These are phyloP conservation scores for Campoplex nolae DNA, from an alignment of 2,888 invertebrate genomes.

Conservation along the genomic window DNA sequence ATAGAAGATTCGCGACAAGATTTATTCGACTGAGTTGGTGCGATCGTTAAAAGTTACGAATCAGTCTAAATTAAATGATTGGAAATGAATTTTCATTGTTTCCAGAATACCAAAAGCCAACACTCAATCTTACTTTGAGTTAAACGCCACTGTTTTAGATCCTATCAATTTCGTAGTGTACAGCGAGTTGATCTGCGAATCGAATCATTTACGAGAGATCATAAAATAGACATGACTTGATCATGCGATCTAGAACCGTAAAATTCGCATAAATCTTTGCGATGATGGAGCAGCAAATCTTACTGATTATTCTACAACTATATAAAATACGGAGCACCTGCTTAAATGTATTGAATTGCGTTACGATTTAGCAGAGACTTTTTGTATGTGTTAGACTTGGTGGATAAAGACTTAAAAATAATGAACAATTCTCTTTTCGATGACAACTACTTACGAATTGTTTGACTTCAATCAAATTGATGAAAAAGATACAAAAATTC, in stretches of 20 bases:
- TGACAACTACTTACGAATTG: not conserved
- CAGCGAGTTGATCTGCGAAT: conserved; percentile 6
- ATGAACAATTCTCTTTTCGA: not conserved
- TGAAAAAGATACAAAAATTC: not conserved
- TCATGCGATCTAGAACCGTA: conserved; percentile 67
- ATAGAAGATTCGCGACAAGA: not conserved
- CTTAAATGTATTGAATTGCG: not conserved
- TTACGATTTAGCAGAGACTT: not conserved
- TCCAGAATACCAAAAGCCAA: not conserved
- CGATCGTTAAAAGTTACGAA: not conserved
- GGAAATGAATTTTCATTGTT: conserved; percentile 48
- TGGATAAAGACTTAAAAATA: not conserved
- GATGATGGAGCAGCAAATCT: conserved; percentile 54
- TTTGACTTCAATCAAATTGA: not conserved
- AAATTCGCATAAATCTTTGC: conserved; percentile 71
- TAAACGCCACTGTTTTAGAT: conserved; percentile 6
- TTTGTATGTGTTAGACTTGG: not conserved
- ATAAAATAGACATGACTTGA: conserved; percentile 70
- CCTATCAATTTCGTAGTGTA: not conserved
- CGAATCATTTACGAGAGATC: conserved; percentile 45
- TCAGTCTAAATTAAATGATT: conserved; percentile 3
- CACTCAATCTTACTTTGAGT: conserved; percentile 17
- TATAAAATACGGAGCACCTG: not conserved
- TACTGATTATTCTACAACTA: conserved; percentile 55
- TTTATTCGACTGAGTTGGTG: not conserved